Conservation (phyloP, 2,888 invertebrate genomes). For the Coelopa pilipes region DNA sequence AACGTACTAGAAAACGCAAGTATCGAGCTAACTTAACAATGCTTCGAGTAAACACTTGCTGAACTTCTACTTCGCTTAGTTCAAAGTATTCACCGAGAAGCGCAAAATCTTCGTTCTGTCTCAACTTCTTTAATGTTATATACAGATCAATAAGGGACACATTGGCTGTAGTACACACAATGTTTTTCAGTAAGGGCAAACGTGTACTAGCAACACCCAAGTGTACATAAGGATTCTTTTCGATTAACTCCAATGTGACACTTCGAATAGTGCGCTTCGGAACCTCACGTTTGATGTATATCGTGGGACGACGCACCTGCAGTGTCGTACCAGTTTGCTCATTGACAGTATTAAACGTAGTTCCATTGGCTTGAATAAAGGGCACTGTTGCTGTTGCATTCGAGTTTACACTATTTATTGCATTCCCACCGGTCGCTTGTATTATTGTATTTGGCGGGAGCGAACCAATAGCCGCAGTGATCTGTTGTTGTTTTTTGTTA, state of each 20-base stretch:
- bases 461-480: conserved; percentile 58
- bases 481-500: conserved; percentile 46
- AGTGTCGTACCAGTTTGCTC: conserved; percentile 39
- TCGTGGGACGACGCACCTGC: conserved; percentile 55
- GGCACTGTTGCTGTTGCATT: conserved; percentile 41
- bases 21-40: conserved; percentile 59
- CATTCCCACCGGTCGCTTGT: conserved; percentile 50
- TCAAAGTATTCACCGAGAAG: conserved; percentile 63
- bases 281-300: conserved; percentile 61
- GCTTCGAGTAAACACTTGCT: conserved; percentile 58
- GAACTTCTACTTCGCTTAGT: conserved; percentile 57
- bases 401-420: conserved; percentile 32
- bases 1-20: conserved; percentile 60
- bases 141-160: conserved; percentile 60
- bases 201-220: conserved; percentile 57
- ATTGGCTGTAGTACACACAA: conserved; percentile 58
- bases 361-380: conserved; percentile 51
- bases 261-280: conserved; percentile 61
- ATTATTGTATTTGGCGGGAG: conserved; percentile 60
- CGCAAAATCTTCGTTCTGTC: conserved; percentile 62
- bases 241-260: conserved; percentile 60
- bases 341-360: conserved; percentile 42
- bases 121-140: conserved; percentile 61
- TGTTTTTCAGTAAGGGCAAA: conserved; percentile 58
- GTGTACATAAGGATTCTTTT: conserved; percentile 58